phyloP scores from a whole-genome alignment of 2,888 invertebrate species.

The Xylota sylvarum region DNA sequence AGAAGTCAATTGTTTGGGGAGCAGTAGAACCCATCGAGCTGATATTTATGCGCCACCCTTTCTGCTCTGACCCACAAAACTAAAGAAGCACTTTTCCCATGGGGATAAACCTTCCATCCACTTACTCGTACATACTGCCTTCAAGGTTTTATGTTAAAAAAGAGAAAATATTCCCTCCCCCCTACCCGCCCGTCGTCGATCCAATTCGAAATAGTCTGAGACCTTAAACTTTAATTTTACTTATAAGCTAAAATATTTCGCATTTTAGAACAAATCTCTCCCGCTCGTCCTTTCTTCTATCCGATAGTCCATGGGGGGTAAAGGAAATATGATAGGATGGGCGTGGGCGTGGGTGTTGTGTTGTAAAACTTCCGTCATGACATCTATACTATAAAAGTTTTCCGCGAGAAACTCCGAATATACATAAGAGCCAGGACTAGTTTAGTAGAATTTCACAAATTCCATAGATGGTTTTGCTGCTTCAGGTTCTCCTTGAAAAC shows the following conservation, averaged over 20 bases:
- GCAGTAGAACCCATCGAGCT: not conserved
- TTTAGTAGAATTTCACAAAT: slow-evolving; percentile 1
- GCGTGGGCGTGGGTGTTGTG: too few relatives aligned
- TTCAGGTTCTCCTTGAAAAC: not conserved
- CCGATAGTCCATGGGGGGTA: slow-evolving; percentile 14
- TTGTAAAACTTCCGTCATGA: not conserved
- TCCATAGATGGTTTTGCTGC: slow-evolving; percentile 5
- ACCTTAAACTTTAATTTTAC: slow-evolving; percentile 24
- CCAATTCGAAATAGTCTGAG: slow-evolving; percentile 40
- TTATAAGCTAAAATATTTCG: not conserved
- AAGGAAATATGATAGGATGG: slow-evolving; percentile 8
- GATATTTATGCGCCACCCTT: slow-evolving; percentile 30
- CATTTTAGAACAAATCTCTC: slow-evolving; percentile 28
- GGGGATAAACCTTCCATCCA: not conserved
- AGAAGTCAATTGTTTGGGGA: slow-evolving; percentile 41
- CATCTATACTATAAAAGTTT: slow-evolving; percentile 58
- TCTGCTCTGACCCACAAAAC: slow-evolving; percentile 28
- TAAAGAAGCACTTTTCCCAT: slow-evolving; percentile 9
- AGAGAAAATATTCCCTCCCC: not conserved
- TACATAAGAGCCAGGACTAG: slow-evolving; percentile 14
- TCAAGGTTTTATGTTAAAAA: not conserved
- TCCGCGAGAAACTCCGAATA: slow-evolving; percentile 18
- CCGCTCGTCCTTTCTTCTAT: too few relatives aligned
- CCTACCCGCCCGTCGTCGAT: too few relatives aligned
- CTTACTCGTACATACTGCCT: not conserved